Evolutionary conservation across 2,888 invertebrate genomes (phyloP).

Genomic region (Acrobasis suavella): DNA sequence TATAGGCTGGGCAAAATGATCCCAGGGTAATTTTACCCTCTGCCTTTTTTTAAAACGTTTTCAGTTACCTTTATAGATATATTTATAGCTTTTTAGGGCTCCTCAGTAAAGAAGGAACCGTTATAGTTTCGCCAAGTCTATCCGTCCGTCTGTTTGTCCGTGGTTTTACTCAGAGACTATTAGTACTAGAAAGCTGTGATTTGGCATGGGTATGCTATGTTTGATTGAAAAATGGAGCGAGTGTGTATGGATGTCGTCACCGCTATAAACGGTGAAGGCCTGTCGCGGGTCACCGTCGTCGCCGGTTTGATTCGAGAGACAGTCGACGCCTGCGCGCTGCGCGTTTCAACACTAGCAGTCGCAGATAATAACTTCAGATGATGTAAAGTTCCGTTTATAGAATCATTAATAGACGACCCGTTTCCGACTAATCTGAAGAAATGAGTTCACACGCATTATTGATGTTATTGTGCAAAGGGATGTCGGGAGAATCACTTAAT

Average conservation of each 20-base stretch:
- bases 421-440: constrained; percentile 19
- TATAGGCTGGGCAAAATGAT: too few relatives aligned
- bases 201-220: too few relatives aligned
- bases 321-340: constrained; percentile 40
- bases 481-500: too few relatives aligned
- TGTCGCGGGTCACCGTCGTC: constrained; percentile 34
- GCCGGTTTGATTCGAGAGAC: constrained; percentile 36
- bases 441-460: constrained; percentile 23
- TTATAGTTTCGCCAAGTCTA: too few relatives aligned
- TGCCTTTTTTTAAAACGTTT: too few relatives aligned
- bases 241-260: constrained; percentile 70
- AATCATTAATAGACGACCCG: constrained; percentile 30
- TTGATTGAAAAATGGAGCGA: constrained; percentile 45
- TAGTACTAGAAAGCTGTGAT: too few relatives aligned
- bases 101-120: too few relatives aligned
- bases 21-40: too few relatives aligned
- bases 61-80: too few relatives aligned
- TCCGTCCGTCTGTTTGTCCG: too few relatives aligned
- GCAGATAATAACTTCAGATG: constrained; percentile 40
- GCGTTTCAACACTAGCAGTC: constrained; percentile 39
- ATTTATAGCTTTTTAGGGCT: too few relatives aligned
- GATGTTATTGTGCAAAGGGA: background rate
- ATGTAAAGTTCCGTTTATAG: constrained; percentile 47
- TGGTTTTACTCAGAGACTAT: too few relatives aligned
- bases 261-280: constrained; percentile 75